Conservation (phyloP, 1,140 invertebrate genomes). For the Sitobion miscanthi region DNA sequence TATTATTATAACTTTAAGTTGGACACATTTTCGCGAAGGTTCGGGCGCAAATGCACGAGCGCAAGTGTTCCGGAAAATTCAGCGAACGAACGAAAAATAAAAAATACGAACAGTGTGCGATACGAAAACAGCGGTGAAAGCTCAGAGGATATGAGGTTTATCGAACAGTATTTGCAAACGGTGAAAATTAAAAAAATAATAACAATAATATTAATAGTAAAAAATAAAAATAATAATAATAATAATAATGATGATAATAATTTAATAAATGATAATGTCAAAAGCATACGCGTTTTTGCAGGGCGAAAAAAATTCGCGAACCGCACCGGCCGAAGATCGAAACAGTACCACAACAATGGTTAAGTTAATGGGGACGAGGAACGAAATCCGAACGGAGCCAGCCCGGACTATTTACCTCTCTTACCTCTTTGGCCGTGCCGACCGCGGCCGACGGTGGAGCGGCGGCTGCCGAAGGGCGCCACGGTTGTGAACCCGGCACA, state of each 20-base stretch:
- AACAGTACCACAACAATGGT: slow-evolving; percentile 57
- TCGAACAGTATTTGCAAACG: neutral
- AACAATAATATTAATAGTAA: neutral
- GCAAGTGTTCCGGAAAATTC: neutral
- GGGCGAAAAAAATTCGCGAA: slow-evolving; percentile 16
- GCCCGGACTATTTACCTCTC: slow-evolving; percentile 47
- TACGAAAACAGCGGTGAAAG: neutral
- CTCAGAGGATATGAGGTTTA: neutral
- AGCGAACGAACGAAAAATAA: neutral
- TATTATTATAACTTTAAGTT: neutral
- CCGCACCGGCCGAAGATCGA: slow-evolving; percentile 46
- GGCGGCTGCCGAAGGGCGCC: slow-evolving; percentile 24
- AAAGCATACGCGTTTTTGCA: slow-evolving; percentile 4
- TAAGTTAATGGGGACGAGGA: slow-evolving; percentile 55
- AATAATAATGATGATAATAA: neutral
- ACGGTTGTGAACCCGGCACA: slow-evolving; percentile 51
- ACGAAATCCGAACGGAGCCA: slow-evolving; percentile 50
- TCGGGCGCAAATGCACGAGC: neutral
- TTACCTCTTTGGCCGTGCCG: slow-evolving; percentile 24
- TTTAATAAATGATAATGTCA: neutral
- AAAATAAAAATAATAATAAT: neutral
- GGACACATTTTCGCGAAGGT: neutral
- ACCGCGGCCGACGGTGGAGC: slow-evolving; percentile 20
- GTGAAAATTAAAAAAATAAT: neutral
- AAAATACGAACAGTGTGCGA: neutral